Base-by-base conservation (phyloP, 2,113 vertebrate species). In the Rhineura floridana region DNA sequence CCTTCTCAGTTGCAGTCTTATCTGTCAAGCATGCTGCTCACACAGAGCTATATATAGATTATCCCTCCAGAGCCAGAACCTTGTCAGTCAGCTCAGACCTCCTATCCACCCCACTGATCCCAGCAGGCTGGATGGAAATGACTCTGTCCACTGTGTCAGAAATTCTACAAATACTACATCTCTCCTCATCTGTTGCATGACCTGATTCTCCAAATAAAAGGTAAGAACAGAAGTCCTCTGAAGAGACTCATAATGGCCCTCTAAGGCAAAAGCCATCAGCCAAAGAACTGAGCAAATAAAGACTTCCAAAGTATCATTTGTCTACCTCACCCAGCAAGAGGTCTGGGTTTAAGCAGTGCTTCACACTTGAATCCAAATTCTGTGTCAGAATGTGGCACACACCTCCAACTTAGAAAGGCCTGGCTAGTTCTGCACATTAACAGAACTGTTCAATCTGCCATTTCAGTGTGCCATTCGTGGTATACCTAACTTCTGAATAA, bases 91-190 rank as follows among this genome's bases (percentile, higher is more conserved):
- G 90, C 76, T 76, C 81, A 0, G 12, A 62, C 52, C 84, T 93
- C 88, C 65, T 91, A 2, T 85, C 88, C 90, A 81, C 91, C 42
- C 77, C 88, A 84, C 87, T 93, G 88, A 90, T 91, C 91, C 82
- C 87, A 84, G 89, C 1, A 10, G 90, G 89, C 89, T 89, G 88
- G n/a, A 88, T 87, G 28, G 84, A 88, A 88, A 83, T 0, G 30
- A 88, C 83, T 93, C 86, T 89, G 85, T 92, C 59, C 15, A 0
- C 85, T 89, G 0, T 90, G 44, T 89, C 90, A 81, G 0, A 93
- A 90, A 83, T 87, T n/a, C n/a, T n/a, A n/a, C 91, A 91, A 83
- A 90, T 87, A 52, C 39, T 17, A 7, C 65, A 33, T 85, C 52
- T 73, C 87, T 44, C 46, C 86, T 83, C 79, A 30, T 0, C 11